Base-by-base conservation (phyloP, 2,888 invertebrate genomes). In the Pocota personata region DNA sequence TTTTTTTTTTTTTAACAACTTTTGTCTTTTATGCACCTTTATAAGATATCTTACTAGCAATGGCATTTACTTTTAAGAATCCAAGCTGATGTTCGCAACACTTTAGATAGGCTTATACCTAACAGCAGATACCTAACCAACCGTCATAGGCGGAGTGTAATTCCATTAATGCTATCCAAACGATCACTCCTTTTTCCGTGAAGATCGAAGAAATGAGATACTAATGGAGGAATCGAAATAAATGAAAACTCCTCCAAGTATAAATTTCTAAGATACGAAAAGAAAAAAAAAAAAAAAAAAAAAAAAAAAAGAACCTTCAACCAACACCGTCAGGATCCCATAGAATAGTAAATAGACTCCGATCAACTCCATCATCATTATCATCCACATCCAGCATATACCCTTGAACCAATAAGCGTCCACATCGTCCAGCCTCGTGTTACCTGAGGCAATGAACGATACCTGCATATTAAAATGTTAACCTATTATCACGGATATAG, bases 401-500 rank as follows among this genome's bases (percentile, higher is more conserved):
- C 87, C 87, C 87, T 87, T 87, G 87, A 87, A 87, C 87, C 82
- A 87, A 87, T 82, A 82, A 87, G 86, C 87, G 82, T 77, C 72
- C 86, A 66, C 66, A 40, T 76, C 73, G 82, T 77, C 82, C 82
- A 80, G 82, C 86, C 80, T 86, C 62, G 83, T 80, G 62, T 66
- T 86, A 86, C 84, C 84, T 86, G 80, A 64, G 82, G 82, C 87
- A 73, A 69, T 73, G 87, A 87, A 87, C 87, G 87, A 87, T 87
- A 87, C 87, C 87, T 87, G 87, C 87, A 87, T 87, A 87, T 87
- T 87, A 87, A 87, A 87, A 87, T 87, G 77, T 82, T 87, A 82
- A 87, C 87, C 87, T 87, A 87, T 87, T 87, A 87, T 87, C 87
- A 87, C 82, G 87, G 87, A 87, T 87, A 87, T 87, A 87, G 87